phyloP scores from a whole-genome alignment of 1,140 invertebrate species.

The Zaprionus kolodkinae region DNA sequence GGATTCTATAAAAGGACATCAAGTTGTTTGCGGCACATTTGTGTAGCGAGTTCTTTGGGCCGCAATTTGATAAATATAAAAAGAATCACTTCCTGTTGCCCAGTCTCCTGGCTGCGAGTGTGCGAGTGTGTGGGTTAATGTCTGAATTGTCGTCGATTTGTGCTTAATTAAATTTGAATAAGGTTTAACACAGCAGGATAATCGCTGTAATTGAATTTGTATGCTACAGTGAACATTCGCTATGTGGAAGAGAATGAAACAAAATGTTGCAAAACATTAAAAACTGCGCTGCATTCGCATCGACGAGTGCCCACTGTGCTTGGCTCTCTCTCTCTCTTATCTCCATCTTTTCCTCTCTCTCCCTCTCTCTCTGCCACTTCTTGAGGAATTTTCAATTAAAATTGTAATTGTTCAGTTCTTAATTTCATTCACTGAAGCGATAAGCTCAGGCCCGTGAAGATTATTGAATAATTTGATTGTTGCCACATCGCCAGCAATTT shows the following conservation, averaged over 20 bases:
- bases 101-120: neutral
- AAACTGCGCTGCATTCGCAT: too few species aligned
- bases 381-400: slow-evolving; percentile 8
- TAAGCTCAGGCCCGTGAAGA: neutral
- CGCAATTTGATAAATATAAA: neutral
- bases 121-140: neutral
- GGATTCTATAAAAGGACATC: slow-evolving; percentile 22
- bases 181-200: slow-evolving; percentile 15
- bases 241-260: neutral
- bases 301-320: neutral
- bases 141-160: slow-evolving; percentile 25
- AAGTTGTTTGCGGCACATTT: slow-evolving; percentile 35
- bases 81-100: too few species aligned
- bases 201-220: neutral
- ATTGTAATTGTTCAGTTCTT: neutral
- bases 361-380: neutral
- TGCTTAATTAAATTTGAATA: slow-evolving; percentile 32
- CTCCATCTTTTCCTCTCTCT: neutral
- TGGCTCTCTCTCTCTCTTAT: neutral
- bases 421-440: neutral
- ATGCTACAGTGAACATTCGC: neutral
- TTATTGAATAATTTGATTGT: neutral
- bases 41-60: slow-evolving; percentile 4
- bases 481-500: neutral
- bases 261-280: neutral